Conservation (phyloP, 2,888 invertebrate genomes). For the Molorchus minor region DNA sequence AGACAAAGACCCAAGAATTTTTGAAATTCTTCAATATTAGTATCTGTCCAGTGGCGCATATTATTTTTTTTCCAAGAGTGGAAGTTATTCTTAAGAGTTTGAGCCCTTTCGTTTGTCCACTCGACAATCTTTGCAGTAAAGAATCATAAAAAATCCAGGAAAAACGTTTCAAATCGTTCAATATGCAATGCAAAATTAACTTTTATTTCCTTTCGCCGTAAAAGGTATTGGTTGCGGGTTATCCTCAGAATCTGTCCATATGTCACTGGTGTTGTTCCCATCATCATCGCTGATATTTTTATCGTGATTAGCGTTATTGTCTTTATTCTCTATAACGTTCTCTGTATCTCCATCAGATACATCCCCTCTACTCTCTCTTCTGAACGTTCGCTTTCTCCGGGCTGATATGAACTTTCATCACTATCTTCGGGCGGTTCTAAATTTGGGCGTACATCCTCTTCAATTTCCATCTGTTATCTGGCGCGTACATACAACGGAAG, state of each 20-base stretch:
- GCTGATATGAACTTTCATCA: conserved; percentile 4
- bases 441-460: background rate
- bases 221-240: conserved; percentile 12
- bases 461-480: background rate
- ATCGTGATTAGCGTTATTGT: conserved; percentile 1
- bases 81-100: too few relatives aligned
- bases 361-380: conserved; percentile 2
- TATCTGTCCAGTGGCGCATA: too few relatives aligned
- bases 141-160: background rate
- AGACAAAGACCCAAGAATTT: background rate
- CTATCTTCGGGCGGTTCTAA: too few relatives aligned
- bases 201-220: background rate
- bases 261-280: background rate
- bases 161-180: conserved; percentile 2
- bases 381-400: conserved; percentile 3
- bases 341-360: too few relatives aligned
- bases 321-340: background rate
- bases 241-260: conserved; percentile 13
- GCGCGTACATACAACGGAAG: too few relatives aligned
- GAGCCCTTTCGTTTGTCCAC: background rate
- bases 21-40: conserved; percentile 5
- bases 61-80: too few relatives aligned
- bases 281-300: conserved; percentile 1
- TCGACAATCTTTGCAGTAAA: background rate
- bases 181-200: background rate